A percentile compares a stretch with the other conserved stretches of the same genome.
These are phyloP conservation scores for Colistium nudipinnis DNA, from an alignment of 2,113 vertebrate genomes.

Conservation along the genomic window DNA sequence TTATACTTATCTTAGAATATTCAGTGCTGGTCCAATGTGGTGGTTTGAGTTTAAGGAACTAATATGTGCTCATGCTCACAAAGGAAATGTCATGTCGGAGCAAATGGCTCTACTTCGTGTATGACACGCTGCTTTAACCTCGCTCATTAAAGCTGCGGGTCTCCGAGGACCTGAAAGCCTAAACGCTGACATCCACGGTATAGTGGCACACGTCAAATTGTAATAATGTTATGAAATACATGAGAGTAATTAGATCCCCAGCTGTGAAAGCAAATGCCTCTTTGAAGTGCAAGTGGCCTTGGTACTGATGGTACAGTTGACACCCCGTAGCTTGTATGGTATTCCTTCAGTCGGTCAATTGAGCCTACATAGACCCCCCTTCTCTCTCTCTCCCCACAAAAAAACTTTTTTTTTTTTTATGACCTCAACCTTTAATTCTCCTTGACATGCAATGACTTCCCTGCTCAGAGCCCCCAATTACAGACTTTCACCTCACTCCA, in stretches of 20 bases:
- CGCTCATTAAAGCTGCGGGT: conserved; percentile 48
- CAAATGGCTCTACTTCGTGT: conserved; percentile 41
- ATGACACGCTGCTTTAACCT: conserved; percentile 23
- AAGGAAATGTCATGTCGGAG: conserved; percentile 61
- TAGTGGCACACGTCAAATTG: conserved; percentile 11
- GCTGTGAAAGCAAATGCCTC: conserved; percentile 38
- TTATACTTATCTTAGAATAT: conserved; percentile 33
- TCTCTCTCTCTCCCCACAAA: background rate
- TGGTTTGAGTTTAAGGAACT: conserved; percentile 43
- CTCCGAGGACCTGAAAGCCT: conserved; percentile 28
- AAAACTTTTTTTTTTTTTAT: conserved; percentile 25
- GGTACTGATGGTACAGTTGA: conserved; percentile 41
- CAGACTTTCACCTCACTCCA: conserved; percentile 35
- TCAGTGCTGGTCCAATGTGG: conserved; percentile 27
- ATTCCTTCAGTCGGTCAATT: conserved; percentile 42
- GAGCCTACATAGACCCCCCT: conserved; percentile 7
- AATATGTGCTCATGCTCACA: conserved; percentile 45
- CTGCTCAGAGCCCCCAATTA: conserved; percentile 61
- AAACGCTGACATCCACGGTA: conserved; percentile 26
- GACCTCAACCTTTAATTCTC: conserved; percentile 55
- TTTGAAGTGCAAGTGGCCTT: conserved; percentile 33
- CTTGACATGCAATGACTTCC: conserved; percentile 50
- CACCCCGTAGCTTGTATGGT: conserved; percentile 25
- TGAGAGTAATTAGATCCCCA: conserved; percentile 41
- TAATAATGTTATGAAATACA: conserved; percentile 44